phyloP scores from a whole-genome alignment of 2,888 invertebrate species.

The Malthinus flaveolus region DNA sequence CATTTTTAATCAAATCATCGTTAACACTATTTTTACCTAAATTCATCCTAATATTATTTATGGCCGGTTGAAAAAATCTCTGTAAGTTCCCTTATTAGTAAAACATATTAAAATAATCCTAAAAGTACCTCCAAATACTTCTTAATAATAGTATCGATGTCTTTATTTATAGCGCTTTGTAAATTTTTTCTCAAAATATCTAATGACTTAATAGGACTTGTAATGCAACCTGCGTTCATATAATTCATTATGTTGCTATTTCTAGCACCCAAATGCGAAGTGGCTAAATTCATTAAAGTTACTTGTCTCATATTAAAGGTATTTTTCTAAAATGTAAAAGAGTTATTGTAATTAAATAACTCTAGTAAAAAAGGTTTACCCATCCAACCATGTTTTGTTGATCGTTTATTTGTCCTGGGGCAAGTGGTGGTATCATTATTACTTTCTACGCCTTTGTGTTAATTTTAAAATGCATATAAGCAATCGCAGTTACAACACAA shows the following conservation, averaged over 20 bases:
- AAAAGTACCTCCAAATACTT: slow-evolving; percentile 71
- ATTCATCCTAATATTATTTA: slow-evolving; percentile 75
- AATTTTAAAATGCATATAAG: slow-evolving; percentile 6
- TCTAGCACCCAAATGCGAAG: slow-evolving; percentile 62
- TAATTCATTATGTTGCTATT: slow-evolving; percentile 57
- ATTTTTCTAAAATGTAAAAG: slow-evolving; percentile 52
- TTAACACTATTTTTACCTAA: slow-evolving; percentile 74
- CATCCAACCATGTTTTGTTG: slow-evolving; percentile 55
- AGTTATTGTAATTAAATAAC: background rate
- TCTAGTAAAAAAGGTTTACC: slow-evolving; percentile 41
- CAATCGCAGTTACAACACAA: background rate
- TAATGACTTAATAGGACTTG: slow-evolving; percentile 72
- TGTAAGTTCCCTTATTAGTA: slow-evolving; percentile 51
- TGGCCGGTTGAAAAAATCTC: slow-evolving; percentile 81
- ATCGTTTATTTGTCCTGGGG: slow-evolving; percentile 52
- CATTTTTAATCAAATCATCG: slow-evolving; percentile 74
- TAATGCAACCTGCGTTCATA: slow-evolving; percentile 56
- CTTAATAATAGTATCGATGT: slow-evolving; percentile 75
- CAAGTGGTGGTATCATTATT: slow-evolving; percentile 55
- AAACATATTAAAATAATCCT: slow-evolving; percentile 21
- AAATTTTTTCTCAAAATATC: slow-evolving; percentile 76
- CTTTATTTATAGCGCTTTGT: slow-evolving; percentile 76
- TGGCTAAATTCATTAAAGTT: slow-evolving; percentile 71
- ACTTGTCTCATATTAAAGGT: slow-evolving; percentile 71
- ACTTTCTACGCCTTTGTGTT: slow-evolving; percentile 1